Percentiles rank a stretch among this genome's conserved stretches.
Evolutionary conservation across 2,797 vertebrate species (phyloP).

Genomic region (Pipistrellus nathusii): DNA sequence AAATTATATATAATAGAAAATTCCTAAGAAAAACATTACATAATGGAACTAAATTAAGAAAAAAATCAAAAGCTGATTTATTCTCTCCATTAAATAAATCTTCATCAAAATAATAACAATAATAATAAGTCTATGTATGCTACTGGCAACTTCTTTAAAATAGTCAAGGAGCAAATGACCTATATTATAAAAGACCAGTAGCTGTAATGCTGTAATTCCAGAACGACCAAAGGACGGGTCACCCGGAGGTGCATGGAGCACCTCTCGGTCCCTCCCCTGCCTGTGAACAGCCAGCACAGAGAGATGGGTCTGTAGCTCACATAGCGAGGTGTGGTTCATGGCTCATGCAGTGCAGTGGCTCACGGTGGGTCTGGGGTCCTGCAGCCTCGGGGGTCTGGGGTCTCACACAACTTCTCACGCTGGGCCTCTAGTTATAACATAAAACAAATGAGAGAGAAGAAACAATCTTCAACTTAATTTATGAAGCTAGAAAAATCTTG

Average conservation of each 20-base stretch:
- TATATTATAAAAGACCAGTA: too few species aligned
- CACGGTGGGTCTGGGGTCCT: too few species aligned
- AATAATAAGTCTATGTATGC: not conserved
- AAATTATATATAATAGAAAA: not conserved
- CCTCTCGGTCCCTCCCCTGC: too few species aligned
- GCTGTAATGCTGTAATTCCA: too few species aligned
- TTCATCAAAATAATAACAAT: not conserved
- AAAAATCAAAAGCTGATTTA: not conserved
- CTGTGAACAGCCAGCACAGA: too few species aligned
- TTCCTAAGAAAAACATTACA: not conserved
- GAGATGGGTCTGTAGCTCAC: too few species aligned
- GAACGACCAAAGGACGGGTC: too few species aligned
- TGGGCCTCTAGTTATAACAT: not conserved
- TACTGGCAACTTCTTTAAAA: not conserved
- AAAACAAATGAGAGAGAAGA: not conserved
- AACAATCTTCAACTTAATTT: constrained; percentile 9
- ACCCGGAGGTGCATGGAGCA: too few species aligned
- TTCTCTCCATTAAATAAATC: not conserved
- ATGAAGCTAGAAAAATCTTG: not conserved
- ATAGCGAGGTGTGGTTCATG: too few species aligned
- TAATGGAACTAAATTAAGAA: not conserved
- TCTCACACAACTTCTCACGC: too few species aligned
- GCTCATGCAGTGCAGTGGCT: too few species aligned
- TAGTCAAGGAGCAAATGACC: not conserved
- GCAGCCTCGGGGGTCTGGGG: too few species aligned